Conservation (phyloP, 2,888 invertebrate genomes). For the Fragum whitleyi region DNA sequence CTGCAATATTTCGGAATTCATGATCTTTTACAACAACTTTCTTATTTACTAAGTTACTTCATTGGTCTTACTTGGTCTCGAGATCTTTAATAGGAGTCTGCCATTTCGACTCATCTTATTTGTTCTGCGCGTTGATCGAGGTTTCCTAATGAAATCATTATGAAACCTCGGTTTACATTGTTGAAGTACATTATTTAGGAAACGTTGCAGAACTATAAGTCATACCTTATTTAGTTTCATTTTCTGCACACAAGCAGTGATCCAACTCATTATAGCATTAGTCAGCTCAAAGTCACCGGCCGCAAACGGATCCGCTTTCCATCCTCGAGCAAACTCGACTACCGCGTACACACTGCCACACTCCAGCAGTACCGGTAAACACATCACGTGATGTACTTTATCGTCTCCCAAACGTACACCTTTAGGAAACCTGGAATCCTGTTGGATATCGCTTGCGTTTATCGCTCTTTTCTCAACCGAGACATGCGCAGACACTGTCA, state of each 20-base stretch:
- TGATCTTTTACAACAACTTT: no score
- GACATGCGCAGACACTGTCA: slow-evolving; percentile 72
- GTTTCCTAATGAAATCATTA: no score
- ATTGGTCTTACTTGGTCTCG: no score
- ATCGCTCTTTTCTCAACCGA: slow-evolving; percentile 61
- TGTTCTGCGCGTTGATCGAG: no score
- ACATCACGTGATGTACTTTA: slow-evolving; percentile 65
- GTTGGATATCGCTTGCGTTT: slow-evolving; percentile 60
- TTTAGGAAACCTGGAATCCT: slow-evolving; percentile 70
- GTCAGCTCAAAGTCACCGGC: slow-evolving; percentile 59
- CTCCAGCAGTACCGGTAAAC: slow-evolving; percentile 68
- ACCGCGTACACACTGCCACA: slow-evolving; percentile 64
- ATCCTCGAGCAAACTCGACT: slow-evolving; percentile 66
- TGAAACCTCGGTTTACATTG: no score
- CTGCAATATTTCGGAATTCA: no score
- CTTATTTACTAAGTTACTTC: no score
- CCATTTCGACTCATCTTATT: no score
- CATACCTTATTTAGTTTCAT: slow-evolving; percentile 63
- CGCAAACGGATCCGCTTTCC: slow-evolving; percentile 60
- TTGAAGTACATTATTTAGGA: no score
- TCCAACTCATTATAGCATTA: slow-evolving; percentile 67
- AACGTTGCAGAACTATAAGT: no score
- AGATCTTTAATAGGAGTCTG: no score
- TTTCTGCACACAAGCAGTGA: slow-evolving; percentile 69
- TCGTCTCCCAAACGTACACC: slow-evolving; percentile 60